phyloP scores from a whole-genome alignment of 2,888 invertebrate genomes.

The Capitulum mitella region DNA sequence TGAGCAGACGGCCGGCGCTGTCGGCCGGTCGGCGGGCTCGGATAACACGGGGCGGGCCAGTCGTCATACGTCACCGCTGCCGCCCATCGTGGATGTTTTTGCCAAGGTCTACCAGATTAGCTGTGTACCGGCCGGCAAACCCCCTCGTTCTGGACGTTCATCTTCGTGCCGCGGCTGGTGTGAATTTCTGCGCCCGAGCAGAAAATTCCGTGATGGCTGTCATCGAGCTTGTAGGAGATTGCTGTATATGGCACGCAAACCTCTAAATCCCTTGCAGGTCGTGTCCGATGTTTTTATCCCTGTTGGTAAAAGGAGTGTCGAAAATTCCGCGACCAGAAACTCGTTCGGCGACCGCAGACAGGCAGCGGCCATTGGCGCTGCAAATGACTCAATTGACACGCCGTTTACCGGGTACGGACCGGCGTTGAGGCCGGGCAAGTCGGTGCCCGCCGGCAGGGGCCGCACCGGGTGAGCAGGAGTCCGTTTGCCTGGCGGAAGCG shows the following conservation, averaged over 20 bases:
- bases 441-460: no score
- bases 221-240: neutral
- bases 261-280: neutral
- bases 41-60: no score
- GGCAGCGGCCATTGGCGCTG: no score
- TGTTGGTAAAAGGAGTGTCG: neutral
- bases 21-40: no score
- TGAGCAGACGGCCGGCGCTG: no score
- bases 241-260: neutral
- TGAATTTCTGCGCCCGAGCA: conserved; percentile 20
- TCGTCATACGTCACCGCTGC: neutral
- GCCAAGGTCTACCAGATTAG: neutral
- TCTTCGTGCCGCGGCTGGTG: neutral
- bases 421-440: no score
- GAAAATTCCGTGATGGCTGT: neutral
- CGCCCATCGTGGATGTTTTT: neutral
- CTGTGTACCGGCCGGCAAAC: neutral
- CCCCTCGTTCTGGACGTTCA: neutral
- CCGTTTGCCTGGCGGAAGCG: no score
- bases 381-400: neutral
- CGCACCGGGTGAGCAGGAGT: no score
- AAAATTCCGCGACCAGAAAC: neutral
- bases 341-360: neutral
- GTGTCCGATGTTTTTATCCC: neutral
- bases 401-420: neutral